Percentiles rank a stretch among this genome's conserved stretches.
Evolutionary conservation across 2,888 invertebrate species (phyloP).

Genomic region (Atrina japonica): DNA sequence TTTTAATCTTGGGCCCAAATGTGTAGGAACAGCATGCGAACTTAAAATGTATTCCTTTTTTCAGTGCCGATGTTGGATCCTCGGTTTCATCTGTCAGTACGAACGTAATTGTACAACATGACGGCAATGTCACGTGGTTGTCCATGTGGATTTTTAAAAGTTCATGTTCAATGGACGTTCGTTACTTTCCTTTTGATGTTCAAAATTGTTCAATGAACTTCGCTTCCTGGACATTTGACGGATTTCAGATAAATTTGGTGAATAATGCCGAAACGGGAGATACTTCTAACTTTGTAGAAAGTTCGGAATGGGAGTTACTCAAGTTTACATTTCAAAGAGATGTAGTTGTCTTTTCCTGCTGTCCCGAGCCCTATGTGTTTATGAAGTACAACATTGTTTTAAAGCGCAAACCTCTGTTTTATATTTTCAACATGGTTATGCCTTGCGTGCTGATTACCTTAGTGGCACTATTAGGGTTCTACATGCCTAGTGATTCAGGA

Average conservation of each 20-base stretch:
- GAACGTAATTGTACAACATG: conserved; percentile 82
- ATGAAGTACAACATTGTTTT: conserved; percentile 82
- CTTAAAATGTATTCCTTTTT: no score
- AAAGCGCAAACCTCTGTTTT: conserved; percentile 83
- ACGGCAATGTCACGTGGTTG: conserved; percentile 84
- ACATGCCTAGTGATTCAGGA: conserved; percentile 84
- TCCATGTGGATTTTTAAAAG: conserved; percentile 83
- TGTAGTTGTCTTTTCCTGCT: conserved; percentile 83
- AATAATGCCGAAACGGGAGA: conserved; percentile 87
- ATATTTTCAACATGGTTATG: conserved; percentile 83
- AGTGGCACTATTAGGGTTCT: conserved; percentile 83
- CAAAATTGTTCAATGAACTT: conserved; percentile 83
- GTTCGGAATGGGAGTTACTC: conserved; percentile 91
- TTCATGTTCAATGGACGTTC: conserved; percentile 83
- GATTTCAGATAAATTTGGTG: conserved; percentile 79
- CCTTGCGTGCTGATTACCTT: conserved; percentile 83
- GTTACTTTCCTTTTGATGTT: conserved; percentile 84
- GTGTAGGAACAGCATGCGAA: no score
- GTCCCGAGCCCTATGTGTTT: conserved; percentile 82
- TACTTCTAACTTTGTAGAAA: conserved; percentile 93
- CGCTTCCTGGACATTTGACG: conserved; percentile 83
- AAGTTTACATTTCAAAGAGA: conserved; percentile 82
- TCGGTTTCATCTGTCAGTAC: conserved; percentile 81
- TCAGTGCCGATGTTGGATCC: conserved; percentile 77
- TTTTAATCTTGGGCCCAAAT: no score